Conservation (phyloP, 2,113 vertebrate genomes). For the Noctilio leporinus region DNA sequence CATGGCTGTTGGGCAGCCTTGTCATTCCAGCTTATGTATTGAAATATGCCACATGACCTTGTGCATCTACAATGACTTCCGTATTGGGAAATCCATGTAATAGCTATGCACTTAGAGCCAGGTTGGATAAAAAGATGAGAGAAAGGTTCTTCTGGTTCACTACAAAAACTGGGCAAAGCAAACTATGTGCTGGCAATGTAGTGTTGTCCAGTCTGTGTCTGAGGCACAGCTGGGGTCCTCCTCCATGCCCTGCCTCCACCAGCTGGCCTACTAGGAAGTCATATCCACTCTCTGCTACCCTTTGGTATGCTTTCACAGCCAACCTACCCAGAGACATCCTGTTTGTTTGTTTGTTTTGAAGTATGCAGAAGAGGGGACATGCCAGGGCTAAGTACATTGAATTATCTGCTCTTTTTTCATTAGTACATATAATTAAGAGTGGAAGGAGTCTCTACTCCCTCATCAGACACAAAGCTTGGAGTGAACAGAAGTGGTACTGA, state of each 20-base stretch:
- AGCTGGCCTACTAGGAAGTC: background rate
- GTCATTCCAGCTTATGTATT: background rate
- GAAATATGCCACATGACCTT: background rate
- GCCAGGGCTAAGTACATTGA: background rate
- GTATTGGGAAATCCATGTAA: background rate
- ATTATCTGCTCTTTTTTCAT: background rate
- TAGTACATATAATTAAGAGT: background rate
- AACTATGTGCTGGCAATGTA: background rate
- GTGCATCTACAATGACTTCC: background rate
- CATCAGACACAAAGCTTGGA: background rate
- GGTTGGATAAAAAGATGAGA: background rate
- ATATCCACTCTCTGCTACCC: background rate
- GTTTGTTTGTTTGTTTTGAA: background rate
- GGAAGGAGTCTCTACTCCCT: background rate
- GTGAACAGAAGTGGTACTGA: background rate
- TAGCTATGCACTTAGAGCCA: background rate
- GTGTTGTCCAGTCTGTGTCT: background rate
- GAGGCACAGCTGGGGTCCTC: background rate
- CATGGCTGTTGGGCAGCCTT: background rate
- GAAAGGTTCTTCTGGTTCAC: background rate
- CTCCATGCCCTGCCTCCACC: too few relatives aligned
- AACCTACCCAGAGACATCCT: background rate
- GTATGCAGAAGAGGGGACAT: background rate
- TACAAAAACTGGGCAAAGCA: background rate
- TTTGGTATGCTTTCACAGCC: background rate